Percentiles rank a stretch among this genome's conserved stretches.
Conservation (phyloP, 2,797 vertebrate genomes). For the Sebastes diaconus region DNA sequence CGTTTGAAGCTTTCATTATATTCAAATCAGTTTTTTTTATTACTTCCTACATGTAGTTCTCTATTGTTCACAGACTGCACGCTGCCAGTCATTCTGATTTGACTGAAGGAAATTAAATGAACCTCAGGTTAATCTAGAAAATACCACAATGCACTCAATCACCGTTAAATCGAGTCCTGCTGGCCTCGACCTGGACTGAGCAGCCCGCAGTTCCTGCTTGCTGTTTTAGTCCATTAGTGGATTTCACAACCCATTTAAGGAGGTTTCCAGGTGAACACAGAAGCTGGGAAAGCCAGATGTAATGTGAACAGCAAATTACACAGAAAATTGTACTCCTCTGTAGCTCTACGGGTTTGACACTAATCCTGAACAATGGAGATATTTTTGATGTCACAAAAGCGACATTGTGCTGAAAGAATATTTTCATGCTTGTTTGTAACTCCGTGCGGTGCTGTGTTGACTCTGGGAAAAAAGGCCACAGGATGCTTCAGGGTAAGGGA, state of each 20-base stretch:
- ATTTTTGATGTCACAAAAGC: slow-evolving; percentile 42
- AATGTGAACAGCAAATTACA: slow-evolving; percentile 46
- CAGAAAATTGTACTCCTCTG: slow-evolving; percentile 14
- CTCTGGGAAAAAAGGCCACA: slow-evolving; percentile 51
- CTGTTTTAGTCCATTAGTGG: slow-evolving; percentile 52
- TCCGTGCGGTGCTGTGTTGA: slow-evolving; percentile 14
- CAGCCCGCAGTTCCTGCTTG: background rate
- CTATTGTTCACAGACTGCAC: slow-evolving; percentile 15
- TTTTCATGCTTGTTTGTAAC: slow-evolving; percentile 39
- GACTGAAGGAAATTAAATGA: slow-evolving; percentile 55
- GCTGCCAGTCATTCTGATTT: slow-evolving; percentile 47
- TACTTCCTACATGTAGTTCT: background rate
- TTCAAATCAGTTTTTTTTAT: slow-evolving; percentile 16
- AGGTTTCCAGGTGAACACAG: slow-evolving; percentile 52
- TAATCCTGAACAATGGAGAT: slow-evolving; percentile 47
- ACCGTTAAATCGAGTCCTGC: slow-evolving; percentile 31
- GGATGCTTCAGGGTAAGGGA: slow-evolving; percentile 44
- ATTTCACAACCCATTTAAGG: slow-evolving; percentile 60
- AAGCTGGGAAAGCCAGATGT: slow-evolving; percentile 40
- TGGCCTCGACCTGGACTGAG: slow-evolving; percentile 11
- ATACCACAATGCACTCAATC: slow-evolving; percentile 40
- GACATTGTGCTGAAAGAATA: slow-evolving; percentile 25
- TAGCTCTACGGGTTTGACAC: slow-evolving; percentile 5
- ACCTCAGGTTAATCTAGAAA: slow-evolving; percentile 61
- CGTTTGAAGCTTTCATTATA: slow-evolving; percentile 34